Evolutionary conservation across 1,140 invertebrate genomes (phyloP).

Genomic region (Caerostris extrusa): DNA sequence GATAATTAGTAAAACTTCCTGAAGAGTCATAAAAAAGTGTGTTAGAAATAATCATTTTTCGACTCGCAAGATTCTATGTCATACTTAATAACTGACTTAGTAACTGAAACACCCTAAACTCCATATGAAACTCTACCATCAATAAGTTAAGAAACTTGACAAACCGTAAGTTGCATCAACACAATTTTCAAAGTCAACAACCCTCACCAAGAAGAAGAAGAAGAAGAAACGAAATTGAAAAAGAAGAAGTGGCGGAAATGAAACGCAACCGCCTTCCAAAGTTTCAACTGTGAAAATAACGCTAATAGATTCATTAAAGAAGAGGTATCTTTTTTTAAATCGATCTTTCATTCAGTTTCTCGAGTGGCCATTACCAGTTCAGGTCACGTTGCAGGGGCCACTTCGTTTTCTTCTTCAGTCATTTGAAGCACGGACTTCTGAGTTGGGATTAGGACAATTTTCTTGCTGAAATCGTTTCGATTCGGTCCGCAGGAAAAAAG

Average conservation of each 20-base stretch:
- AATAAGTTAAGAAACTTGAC: background rate
- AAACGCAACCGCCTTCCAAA: background rate
- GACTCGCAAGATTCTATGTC: too few relatives aligned
- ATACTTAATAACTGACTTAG: too few relatives aligned
- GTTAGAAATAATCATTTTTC: too few relatives aligned
- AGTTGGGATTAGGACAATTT: background rate
- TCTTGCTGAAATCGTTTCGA: conserved; percentile 6
- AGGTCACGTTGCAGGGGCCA: background rate
- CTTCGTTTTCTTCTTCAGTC: background rate
- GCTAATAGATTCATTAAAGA: conserved; percentile 27
- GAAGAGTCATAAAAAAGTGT: too few relatives aligned
- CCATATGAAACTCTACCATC: too few relatives aligned
- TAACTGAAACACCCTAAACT: too few relatives aligned
- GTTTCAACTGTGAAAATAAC: background rate
- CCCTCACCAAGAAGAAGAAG: background rate
- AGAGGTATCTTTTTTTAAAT: conserved; percentile 12
- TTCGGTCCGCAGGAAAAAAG: conserved; percentile 1
- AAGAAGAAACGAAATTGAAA: background rate
- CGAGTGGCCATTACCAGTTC: background rate
- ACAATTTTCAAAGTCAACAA: too few relatives aligned
- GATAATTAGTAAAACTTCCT: too few relatives aligned
- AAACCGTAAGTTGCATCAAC: too few relatives aligned
- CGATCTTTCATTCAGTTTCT: background rate
- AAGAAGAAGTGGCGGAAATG: background rate
- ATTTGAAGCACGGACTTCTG: conserved; percentile 6